Evolutionary conservation across 2,888 invertebrate genomes (phyloP).

Genomic region (Drosophila suboccidentalis): DNA sequence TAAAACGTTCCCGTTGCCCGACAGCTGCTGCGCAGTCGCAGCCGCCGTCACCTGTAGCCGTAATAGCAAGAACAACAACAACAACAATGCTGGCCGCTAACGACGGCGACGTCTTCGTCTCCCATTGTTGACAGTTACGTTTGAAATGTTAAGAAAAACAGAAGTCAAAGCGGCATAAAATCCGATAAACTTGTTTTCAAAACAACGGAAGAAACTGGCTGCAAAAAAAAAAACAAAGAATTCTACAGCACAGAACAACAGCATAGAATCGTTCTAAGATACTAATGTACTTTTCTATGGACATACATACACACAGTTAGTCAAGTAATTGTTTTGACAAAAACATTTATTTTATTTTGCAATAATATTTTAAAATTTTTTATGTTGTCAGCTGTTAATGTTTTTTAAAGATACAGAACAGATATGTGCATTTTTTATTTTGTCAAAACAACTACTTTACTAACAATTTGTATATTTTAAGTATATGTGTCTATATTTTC

Average conservation of each 20-base stretch:
- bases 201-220: constrained; percentile 66
- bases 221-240: constrained; percentile 28
- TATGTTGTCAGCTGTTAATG: too few species aligned
- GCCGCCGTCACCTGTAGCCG: constrained; percentile 51
- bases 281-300: background rate
- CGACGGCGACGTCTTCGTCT: constrained; percentile 43
- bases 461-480: too few species aligned
- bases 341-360: background rate
- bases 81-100: constrained; percentile 11
- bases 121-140: constrained; percentile 79
- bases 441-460: background rate
- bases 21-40: constrained; percentile 46
- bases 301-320: background rate
- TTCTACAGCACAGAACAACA: constrained; percentile 28
- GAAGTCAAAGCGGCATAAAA: constrained; percentile 60
- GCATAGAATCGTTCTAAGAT: constrained; percentile 29
- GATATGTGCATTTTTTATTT: too few species aligned
- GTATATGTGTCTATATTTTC: constrained; percentile 4
- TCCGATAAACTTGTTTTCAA: constrained; percentile 65
- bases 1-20: constrained; percentile 47
- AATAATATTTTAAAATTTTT: background rate
- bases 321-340: background rate
- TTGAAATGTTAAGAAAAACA: constrained; percentile 68
- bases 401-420: too few species aligned
- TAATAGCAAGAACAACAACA: constrained; percentile 37